A percentile compares a stretch with the other conserved stretches of the same genome.
These are phyloP conservation scores for Cygnus buccinator DNA, from an alignment of 2,113 vertebrate genomes.

Conservation along the genomic window DNA sequence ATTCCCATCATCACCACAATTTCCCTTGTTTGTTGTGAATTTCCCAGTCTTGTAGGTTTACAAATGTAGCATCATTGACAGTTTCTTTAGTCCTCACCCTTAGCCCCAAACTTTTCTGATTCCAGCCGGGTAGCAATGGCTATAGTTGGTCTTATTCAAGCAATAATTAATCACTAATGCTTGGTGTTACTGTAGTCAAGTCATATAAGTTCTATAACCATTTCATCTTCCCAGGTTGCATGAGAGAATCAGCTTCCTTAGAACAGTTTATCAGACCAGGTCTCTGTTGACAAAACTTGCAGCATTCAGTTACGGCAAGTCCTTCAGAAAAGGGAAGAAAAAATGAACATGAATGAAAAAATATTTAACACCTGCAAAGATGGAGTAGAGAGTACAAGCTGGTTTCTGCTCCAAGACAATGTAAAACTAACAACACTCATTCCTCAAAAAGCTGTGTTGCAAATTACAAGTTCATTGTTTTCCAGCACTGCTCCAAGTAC, in stretches of 20 bases:
- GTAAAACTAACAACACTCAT: not conserved
- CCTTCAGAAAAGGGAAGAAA: not conserved
- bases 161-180: not conserved
- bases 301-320: not conserved
- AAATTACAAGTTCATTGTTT: not conserved
- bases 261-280: not conserved
- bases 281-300: not conserved
- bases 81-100: not conserved
- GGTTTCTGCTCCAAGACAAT: constrained; percentile 4
- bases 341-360: not conserved
- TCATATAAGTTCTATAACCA: not conserved
- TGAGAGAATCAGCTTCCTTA: not conserved
- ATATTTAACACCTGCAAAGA: not conserved
- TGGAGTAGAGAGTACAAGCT: not conserved
- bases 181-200: not conserved
- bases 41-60: not conserved
- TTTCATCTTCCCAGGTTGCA: not conserved
- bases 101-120: not conserved
- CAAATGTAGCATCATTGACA: not conserved
- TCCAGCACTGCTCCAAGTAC: not conserved
- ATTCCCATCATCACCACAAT: not conserved
- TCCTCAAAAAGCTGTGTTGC: not conserved
- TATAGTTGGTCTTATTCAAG: not conserved
- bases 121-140: not conserved
- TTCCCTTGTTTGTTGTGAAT: not conserved